These are phyloP conservation scores for Tribolium freemani DNA, from an alignment of 2,888 invertebrate species.

Conservation along the genomic window DNA sequence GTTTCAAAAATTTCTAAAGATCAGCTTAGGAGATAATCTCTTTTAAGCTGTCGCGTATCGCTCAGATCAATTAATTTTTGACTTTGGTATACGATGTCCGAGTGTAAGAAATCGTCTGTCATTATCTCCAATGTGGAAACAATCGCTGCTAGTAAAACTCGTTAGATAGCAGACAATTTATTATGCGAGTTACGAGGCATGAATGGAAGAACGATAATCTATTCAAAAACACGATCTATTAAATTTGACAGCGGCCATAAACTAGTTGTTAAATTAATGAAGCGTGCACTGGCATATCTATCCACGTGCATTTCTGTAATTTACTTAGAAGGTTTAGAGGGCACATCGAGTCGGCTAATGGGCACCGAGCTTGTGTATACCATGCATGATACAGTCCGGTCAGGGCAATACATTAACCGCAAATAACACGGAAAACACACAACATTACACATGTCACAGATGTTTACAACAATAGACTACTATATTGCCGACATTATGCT, in stretches of 20 bases:
- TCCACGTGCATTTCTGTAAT: conserved; percentile 51
- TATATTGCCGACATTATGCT: conserved; percentile 30
- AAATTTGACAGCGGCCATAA: conserved; percentile 51
- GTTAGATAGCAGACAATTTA: conserved; percentile 38
- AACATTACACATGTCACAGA: conserved; percentile 47
- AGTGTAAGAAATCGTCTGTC: conserved; percentile 13
- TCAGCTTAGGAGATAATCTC: background rate
- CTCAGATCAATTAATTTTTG: background rate
- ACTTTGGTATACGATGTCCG: background rate
- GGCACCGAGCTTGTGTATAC: conserved; percentile 33
- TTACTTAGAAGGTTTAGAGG: conserved; percentile 49
- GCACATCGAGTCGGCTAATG: conserved; percentile 40
- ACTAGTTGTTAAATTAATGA: conserved; percentile 52
- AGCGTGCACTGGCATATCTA: conserved; percentile 48
- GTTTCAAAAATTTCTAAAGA: background rate
- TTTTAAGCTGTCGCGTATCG: background rate
- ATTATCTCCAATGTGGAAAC: conserved; percentile 10
- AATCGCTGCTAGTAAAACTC: conserved; percentile 22
- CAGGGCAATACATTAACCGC: conserved; percentile 44
- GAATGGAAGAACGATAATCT: conserved; percentile 48
- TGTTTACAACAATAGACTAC: conserved; percentile 43
- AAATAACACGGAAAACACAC: conserved; percentile 49
- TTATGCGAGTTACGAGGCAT: conserved; percentile 35
- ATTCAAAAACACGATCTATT: conserved; percentile 52
- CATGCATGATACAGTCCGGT: conserved; percentile 37